Percentiles rank a stretch among this genome's conserved stretches.
Conservation (phyloP, 2,797 vertebrate species). For the Avahi laniger region DNA sequence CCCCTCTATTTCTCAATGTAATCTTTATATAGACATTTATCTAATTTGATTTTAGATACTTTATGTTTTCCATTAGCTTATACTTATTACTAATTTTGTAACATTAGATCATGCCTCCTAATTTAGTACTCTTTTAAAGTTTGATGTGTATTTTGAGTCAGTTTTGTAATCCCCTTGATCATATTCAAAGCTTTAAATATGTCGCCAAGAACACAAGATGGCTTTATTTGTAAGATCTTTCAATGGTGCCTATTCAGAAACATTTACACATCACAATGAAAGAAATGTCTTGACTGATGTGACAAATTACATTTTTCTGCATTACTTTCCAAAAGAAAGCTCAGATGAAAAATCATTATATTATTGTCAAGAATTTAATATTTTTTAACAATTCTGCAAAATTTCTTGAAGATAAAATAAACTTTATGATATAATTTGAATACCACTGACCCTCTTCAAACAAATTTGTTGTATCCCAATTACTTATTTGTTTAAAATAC, state of each 20-base stretch:
- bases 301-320: conserved; percentile 7
- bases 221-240: conserved; percentile 59
- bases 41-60: conserved; percentile 64
- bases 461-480: neutral
- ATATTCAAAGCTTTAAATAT: conserved; percentile 70
- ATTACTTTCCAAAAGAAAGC: conserved; percentile 62
- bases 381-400: conserved; percentile 31
- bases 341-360: neutral
- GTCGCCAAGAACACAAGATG: conserved; percentile 54
- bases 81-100: conserved; percentile 45
- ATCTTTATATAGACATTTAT: conserved; percentile 59
- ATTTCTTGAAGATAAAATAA: conserved; percentile 2
- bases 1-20: conserved; percentile 52
- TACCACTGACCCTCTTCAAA: neutral
- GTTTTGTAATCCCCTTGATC: conserved; percentile 66
- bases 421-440: neutral
- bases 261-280: conserved; percentile 47
- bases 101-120: conserved; percentile 65
- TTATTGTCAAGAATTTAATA: neutral
- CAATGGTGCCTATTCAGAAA: conserved; percentile 68
- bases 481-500: conserved; percentile 30
- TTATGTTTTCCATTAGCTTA: conserved; percentile 58
- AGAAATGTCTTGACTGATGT: conserved; percentile 51
- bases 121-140: conserved; percentile 64
- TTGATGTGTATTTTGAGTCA: conserved; percentile 53